Conservation (phyloP, 2,797 vertebrate species). For the Rhinophrynus dorsalis region DNA sequence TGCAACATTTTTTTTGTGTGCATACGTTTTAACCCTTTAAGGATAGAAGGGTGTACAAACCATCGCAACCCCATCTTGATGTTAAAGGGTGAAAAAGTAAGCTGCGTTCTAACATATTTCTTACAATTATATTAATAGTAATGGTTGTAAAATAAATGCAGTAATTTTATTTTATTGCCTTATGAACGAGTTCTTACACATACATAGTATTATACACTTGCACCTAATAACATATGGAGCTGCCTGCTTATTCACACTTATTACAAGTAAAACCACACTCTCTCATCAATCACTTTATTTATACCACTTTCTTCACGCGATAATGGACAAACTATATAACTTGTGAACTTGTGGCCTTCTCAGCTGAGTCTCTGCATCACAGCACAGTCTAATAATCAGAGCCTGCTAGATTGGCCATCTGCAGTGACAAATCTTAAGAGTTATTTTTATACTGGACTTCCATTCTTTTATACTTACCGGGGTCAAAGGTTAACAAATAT, state of each 20-base stretch:
- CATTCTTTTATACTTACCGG: background rate
- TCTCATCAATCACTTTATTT: background rate
- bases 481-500: background rate
- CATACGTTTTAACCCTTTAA: too few relatives aligned
- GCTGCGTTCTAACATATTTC: too few relatives aligned
- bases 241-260: background rate
- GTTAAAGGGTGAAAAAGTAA: too few relatives aligned
- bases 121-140: too few relatives aligned
- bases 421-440: background rate
- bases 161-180: too few relatives aligned
- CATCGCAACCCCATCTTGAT: too few relatives aligned
- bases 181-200: too few relatives aligned
- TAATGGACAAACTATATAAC: conserved; percentile 1
- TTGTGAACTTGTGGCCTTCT: conserved; percentile 1
- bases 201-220: too few relatives aligned
- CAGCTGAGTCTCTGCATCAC: background rate
- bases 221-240: too few relatives aligned
- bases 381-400: background rate
- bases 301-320: conserved; percentile 1
- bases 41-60: too few relatives aligned
- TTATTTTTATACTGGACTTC: background rate
- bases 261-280: background rate
- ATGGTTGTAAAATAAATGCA: too few relatives aligned
- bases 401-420: conserved; percentile 3
- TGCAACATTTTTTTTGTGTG: too few relatives aligned